A percentile compares a stretch with the other conserved stretches of the same genome.
Conservation (phyloP, 2,113 vertebrate genomes). For the Willisornis vidua region DNA sequence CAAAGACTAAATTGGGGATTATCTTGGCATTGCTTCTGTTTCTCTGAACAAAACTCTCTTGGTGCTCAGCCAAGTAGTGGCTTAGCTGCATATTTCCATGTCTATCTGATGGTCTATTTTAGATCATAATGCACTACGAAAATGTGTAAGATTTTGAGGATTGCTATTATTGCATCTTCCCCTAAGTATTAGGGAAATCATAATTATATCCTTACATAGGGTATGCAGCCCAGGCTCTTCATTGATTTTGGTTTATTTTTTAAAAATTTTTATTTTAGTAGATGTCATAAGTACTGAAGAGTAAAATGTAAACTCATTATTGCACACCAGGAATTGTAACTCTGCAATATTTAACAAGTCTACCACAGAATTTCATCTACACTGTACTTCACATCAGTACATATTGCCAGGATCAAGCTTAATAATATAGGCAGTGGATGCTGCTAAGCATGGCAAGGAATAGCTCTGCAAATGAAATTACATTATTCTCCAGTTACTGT, state of each 20-base stretch:
- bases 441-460: not conserved
- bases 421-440: not conserved
- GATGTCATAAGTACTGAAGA: not conserved
- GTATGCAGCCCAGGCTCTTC: not conserved
- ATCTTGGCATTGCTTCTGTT: not conserved
- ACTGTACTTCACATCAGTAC: not conserved
- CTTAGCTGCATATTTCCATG: slow-evolving; percentile 34
- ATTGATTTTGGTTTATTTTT: not conserved
- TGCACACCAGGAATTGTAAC: not conserved
- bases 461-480: not conserved
- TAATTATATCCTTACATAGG: not conserved
- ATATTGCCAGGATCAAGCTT: not conserved
- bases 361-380: not conserved
- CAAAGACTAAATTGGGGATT: slow-evolving; percentile 55
- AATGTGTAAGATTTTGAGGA: not conserved
- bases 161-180: not conserved
- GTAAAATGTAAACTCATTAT: not conserved
- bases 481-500: not conserved
- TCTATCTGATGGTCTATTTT: not conserved
- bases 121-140: not conserved
- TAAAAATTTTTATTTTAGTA: not conserved
- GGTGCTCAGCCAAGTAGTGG: not conserved
- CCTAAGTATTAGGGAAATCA: not conserved
- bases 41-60: slow-evolving; percentile 41
- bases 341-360: not conserved